Percentiles rank a stretch among this genome's conserved stretches.
phyloP scores from a whole-genome alignment of 2,113 vertebrate species.

The Blennius ocellaris region DNA sequence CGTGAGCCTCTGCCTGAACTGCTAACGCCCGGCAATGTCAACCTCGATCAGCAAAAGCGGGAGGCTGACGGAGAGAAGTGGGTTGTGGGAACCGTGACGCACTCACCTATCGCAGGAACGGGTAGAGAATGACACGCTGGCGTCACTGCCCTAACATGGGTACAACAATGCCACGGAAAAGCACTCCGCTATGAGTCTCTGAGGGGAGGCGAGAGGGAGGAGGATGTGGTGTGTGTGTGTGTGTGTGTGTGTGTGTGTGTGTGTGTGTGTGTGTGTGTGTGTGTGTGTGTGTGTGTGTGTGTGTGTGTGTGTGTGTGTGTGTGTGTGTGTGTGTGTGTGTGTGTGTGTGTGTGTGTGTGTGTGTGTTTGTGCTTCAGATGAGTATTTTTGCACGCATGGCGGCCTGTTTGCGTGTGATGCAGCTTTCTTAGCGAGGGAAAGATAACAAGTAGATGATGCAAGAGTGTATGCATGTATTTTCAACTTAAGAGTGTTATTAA shows the following conservation, averaged over 20 bases:
- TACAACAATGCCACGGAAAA: conserved; percentile 56
- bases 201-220: conserved; percentile 25
- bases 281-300: conserved; percentile 20
- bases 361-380: conserved; percentile 33
- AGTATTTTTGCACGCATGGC: conserved; percentile 36
- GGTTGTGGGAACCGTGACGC: conserved; percentile 60
- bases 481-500: no score
- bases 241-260: conserved; percentile 22
- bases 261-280: conserved; percentile 24
- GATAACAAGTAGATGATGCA: conserved; percentile 30
- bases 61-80: conserved; percentile 56
- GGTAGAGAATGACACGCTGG: conserved; percentile 63
- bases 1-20: conserved; percentile 50
- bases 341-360: not conserved
- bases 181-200: conserved; percentile 60
- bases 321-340: no score
- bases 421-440: conserved; percentile 29
- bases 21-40: conserved; percentile 48
- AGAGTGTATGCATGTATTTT: not conserved
- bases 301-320: not conserved
- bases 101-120: conserved; percentile 53
- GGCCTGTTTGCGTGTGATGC: conserved; percentile 31
- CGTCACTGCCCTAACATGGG: conserved; percentile 62
- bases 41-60: conserved; percentile 65
- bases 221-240: conserved; percentile 28